A percentile compares a stretch with the other conserved stretches of the same genome.
Conservation (phyloP, 2,113 vertebrate genomes). For the Garra rufa region DNA sequence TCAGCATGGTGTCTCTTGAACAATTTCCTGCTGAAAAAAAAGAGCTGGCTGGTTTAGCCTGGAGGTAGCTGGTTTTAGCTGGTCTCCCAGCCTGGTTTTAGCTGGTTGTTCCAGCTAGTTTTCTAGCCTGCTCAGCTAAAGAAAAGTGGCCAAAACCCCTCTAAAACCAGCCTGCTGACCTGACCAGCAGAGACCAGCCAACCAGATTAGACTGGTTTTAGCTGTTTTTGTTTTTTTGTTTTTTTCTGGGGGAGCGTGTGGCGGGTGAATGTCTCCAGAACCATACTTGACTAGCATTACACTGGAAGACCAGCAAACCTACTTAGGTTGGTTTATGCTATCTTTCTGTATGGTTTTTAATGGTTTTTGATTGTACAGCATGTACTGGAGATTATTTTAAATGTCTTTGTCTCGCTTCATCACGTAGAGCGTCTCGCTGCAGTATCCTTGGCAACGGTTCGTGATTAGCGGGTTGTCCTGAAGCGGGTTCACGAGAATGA, state of each 20-base stretch:
- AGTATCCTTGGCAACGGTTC: slow-evolving; percentile 75
- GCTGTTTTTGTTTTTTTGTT: no score
- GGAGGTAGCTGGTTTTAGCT: no score
- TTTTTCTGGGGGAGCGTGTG: no score
- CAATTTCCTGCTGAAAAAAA: no score
- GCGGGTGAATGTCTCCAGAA: background rate
- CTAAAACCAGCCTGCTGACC: no score
- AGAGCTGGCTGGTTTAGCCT: no score
- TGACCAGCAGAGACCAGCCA: no score
- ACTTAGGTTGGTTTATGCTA: background rate
- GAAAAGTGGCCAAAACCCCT: no score
- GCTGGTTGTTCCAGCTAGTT: no score
- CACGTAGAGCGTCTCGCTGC: slow-evolving; percentile 55
- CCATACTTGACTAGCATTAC: background rate
- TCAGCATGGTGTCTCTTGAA: no score
- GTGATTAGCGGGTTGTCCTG: slow-evolving; percentile 45
- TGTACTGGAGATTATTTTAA: background rate
- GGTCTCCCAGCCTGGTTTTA: background rate
- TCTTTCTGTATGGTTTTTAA: background rate
- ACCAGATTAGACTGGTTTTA: no score
- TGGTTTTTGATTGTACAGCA: background rate
- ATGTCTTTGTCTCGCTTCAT: slow-evolving; percentile 33
- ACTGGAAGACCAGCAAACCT: background rate
- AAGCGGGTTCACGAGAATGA: background rate
- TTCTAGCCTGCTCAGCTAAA: no score